These are phyloP conservation scores for Carassius auratus DNA, from an alignment of 2,113 vertebrate genomes.

Conservation along the genomic window DNA sequence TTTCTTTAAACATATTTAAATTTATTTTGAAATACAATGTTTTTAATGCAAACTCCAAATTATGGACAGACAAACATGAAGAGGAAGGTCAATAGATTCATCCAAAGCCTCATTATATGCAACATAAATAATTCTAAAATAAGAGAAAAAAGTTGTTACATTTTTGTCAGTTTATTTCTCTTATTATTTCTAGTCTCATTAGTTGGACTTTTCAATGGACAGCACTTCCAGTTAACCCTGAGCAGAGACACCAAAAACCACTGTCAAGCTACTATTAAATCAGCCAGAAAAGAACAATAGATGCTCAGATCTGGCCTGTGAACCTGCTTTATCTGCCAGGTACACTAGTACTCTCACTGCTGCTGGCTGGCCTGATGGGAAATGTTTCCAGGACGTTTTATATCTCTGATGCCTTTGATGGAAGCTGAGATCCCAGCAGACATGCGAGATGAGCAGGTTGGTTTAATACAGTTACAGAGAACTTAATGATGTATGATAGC, in stretches of 20 bases:
- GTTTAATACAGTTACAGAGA: background rate
- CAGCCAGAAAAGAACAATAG: background rate
- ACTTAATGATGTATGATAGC: background rate
- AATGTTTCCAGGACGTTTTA: background rate
- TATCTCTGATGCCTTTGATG: background rate
- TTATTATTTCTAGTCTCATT: background rate
- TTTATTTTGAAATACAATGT: background rate
- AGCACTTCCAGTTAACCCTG: background rate
- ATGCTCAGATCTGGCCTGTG: background rate
- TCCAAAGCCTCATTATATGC: background rate
- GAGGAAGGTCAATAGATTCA: background rate
- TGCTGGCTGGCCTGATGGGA: background rate
- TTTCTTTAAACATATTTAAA: background rate
- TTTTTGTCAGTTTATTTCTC: background rate
- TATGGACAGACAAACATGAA: background rate
- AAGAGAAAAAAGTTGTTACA: too few relatives aligned
- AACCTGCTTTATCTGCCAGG: background rate
- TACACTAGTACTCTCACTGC: background rate
- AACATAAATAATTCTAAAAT: background rate
- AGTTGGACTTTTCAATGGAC: background rate
- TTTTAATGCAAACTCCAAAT: background rate
- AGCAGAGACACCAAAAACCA: background rate
- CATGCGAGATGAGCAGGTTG: background rate
- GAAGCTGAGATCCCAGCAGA: conserved; percentile 1
- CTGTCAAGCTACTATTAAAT: background rate